These are phyloP conservation scores for Acleris sparsana DNA, from an alignment of 2,888 invertebrate genomes.

Conservation along the genomic window DNA sequence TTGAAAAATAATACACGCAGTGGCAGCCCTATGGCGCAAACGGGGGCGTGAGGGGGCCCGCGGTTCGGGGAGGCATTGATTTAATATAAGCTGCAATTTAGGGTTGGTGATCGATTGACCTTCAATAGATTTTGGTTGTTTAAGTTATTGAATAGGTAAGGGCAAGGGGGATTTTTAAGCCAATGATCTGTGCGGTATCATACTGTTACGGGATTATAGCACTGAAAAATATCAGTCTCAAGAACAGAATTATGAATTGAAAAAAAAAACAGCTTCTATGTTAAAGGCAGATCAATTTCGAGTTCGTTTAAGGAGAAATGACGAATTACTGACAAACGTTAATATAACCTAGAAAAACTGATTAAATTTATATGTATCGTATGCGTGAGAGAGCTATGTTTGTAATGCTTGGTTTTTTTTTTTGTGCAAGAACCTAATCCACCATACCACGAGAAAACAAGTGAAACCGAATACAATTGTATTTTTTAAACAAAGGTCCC, in stretches of 20 bases:
- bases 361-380: too few species aligned
- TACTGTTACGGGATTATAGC: too few species aligned
- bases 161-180: not conserved
- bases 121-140: constrained; percentile 15
- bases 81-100: constrained; percentile 22
- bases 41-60: not conserved
- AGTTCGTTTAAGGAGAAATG: too few species aligned
- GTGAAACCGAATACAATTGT: constrained; percentile 5
- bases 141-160: not conserved
- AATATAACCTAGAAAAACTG: too few species aligned
- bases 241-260: too few species aligned
- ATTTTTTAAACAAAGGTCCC: constrained; percentile 16
- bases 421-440: not conserved
- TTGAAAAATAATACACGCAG: constrained; percentile 15
- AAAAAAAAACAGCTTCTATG: too few species aligned
- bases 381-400: too few species aligned
- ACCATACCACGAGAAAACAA: not conserved
- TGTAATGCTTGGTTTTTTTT: not conserved
- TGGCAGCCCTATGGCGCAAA: constrained; percentile 23
- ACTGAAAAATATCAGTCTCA: too few species aligned
- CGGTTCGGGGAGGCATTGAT: constrained; percentile 10
- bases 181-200: too few species aligned
- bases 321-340: too few species aligned
- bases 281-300: too few species aligned
- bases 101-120: constrained; percentile 35